phyloP scores from a whole-genome alignment of 2,113 vertebrate genomes.

The Sinosuthora webbiana region DNA sequence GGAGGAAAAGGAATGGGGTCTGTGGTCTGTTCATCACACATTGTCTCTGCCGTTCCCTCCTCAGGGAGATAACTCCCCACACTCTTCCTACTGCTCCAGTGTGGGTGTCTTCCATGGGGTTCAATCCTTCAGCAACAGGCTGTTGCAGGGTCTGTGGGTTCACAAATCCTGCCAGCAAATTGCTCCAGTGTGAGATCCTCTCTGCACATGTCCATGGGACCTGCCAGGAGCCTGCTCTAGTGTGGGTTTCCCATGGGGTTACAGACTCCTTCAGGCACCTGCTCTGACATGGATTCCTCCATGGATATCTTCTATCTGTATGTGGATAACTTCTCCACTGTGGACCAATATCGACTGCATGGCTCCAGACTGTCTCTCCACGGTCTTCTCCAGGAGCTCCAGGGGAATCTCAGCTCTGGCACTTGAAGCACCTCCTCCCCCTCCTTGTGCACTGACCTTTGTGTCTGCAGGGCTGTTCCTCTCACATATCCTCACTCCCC shows the following conservation, averaged over 20 bases:
- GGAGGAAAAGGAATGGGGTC: neutral
- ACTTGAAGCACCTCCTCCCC: neutral
- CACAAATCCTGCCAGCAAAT: neutral
- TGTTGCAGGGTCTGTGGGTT: neutral
- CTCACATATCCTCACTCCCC: neutral
- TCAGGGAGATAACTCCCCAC: neutral
- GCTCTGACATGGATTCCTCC: neutral
- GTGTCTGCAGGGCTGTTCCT: neutral
- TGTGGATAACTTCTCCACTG: neutral
- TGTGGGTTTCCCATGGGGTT: neutral
- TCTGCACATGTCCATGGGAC: neutral
- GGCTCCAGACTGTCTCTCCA: neutral
- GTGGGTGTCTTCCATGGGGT: neutral
- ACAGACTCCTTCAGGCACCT: neutral
- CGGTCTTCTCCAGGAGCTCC: neutral
- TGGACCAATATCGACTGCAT: neutral
- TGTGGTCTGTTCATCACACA: no score
- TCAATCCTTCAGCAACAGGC: neutral
- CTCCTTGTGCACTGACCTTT: neutral
- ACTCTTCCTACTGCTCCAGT: neutral
- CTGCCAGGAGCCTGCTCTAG: neutral
- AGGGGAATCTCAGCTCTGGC: neutral
- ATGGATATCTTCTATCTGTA: no score
- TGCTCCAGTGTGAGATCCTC: neutral
- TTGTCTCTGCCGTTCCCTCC: neutral